Base-by-base conservation (phyloP, 2,888 invertebrate genomes). In the Cryptus viduatorius region DNA sequence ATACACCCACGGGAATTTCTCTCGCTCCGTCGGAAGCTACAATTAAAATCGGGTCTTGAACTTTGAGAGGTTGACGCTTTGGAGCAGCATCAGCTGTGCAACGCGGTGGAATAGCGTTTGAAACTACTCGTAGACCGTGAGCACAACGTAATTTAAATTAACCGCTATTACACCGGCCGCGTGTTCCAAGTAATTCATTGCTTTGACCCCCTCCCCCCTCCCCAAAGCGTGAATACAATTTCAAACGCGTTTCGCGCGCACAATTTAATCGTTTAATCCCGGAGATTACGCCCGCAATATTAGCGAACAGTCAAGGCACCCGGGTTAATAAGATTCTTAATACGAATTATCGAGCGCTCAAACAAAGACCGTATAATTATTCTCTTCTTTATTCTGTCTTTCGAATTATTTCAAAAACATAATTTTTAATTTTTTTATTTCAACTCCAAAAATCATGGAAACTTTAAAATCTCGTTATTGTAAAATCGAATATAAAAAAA, bases 21-120 rank as follows among this genome's bases (percentile, higher is more conserved):
- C 61, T n/a, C 31, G 37, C 46, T 31, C 31, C 50, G 19, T 29
- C 8, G 16, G 46, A 19, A 4, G 19, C 56, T 24, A 48, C 75
- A 64, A 64, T 75, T 75, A 75, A 75, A 48, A 64, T 16, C 16
- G 64, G 50, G 48, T 75, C 75, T 50, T 75, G 48, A 75, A 75
- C 19, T 64, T 31, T 37, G 64, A 64, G 48, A 48, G 50, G 48
- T 31, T 31, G 16, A n/a, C 64, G 16, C 48, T 48, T 50, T 50
- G 12, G 19, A 4, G 37, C 75, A 48, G 48, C 37, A 44, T 29
- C 37, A 48, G 37, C 24, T n/a, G 16, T 50, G 31, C 61, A 12
- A 19, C 37, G 31, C 64, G 48, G 19, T 31, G 48, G 16, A 64
- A 75, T 19, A 5, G 29, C 31, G 61, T 64, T 29, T 46, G 31